These are phyloP conservation scores for Gymnobelideus leadbeateri DNA, from an alignment of 2,113 vertebrate species.

Conservation along the genomic window DNA sequence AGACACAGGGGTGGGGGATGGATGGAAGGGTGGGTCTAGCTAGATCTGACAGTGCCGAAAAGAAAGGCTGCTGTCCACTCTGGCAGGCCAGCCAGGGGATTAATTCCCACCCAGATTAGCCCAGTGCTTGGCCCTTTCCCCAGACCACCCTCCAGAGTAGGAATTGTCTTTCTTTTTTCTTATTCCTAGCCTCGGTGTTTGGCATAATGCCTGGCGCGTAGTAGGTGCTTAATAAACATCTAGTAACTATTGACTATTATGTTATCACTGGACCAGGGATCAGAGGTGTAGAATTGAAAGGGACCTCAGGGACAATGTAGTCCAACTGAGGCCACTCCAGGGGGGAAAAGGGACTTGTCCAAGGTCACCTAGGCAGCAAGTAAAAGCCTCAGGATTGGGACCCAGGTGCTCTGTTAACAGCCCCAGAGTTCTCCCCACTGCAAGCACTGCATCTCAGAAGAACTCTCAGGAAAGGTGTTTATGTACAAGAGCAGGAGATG, in stretches of 20 bases:
- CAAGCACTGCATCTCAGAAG: not conserved
- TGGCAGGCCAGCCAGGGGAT: constrained; percentile 54
- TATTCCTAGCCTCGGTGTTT: not conserved
- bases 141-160: not conserved
- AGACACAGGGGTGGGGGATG: not conserved
- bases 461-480: not conserved
- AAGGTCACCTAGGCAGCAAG: not conserved
- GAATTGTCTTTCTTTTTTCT: not conserved
- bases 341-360: not conserved
- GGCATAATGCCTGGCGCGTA: not conserved
- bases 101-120: constrained; percentile 49
- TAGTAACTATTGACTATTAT: not conserved
- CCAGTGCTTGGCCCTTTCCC: not conserved
- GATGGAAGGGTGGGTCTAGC: not conserved
- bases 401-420: not conserved
- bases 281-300: not conserved
- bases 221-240: not conserved
- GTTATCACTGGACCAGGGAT: not conserved
- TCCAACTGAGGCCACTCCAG: not conserved
- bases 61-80: constrained; percentile 28
- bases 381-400: not conserved
- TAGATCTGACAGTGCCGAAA: constrained; percentile 30
- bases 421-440: not conserved
- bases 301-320: not conserved
- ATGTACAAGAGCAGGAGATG: not conserved